These are phyloP conservation scores for Erynnis tages DNA, from an alignment of 2,888 invertebrate species.

Conservation along the genomic window DNA sequence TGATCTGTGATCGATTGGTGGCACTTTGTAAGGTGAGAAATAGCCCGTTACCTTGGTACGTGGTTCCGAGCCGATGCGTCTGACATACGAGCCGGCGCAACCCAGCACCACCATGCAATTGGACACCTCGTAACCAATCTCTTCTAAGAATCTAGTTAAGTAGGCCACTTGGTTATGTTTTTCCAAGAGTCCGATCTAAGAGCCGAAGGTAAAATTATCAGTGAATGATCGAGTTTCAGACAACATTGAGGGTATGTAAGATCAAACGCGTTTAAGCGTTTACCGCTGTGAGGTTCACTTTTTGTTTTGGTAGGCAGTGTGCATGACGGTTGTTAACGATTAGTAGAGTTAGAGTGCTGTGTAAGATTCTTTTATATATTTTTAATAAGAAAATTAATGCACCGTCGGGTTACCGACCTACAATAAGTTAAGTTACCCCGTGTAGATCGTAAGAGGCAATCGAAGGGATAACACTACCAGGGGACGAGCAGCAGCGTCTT, in stretches of 20 bases:
- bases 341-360: too few relatives aligned
- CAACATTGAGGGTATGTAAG: not conserved
- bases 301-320: not conserved
- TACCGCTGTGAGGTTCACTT: not conserved
- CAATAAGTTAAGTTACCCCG: too few relatives aligned
- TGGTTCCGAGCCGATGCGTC: constrained; percentile 54
- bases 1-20: too few relatives aligned
- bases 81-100: constrained; percentile 55
- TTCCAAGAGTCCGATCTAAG: constrained; percentile 14
- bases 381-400: too few relatives aligned
- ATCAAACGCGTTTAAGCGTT: too few relatives aligned
- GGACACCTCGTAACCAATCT: constrained; percentile 47
- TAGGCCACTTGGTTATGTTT: constrained; percentile 32
- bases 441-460: too few relatives aligned
- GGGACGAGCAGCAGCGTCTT: too few relatives aligned
- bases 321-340: not conserved
- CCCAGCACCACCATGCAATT: constrained; percentile 44
- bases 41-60: constrained; percentile 55
- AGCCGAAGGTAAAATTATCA: constrained; percentile 1
- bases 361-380: too few relatives aligned
- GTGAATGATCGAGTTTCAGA: constrained; percentile 2
- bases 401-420: too few relatives aligned
- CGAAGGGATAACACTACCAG: too few relatives aligned
- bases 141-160: constrained; percentile 33
- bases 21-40: constrained; percentile 6